Evolutionary conservation across 2,888 invertebrate species (phyloP).

Genomic region (Aquatica leii): DNA sequence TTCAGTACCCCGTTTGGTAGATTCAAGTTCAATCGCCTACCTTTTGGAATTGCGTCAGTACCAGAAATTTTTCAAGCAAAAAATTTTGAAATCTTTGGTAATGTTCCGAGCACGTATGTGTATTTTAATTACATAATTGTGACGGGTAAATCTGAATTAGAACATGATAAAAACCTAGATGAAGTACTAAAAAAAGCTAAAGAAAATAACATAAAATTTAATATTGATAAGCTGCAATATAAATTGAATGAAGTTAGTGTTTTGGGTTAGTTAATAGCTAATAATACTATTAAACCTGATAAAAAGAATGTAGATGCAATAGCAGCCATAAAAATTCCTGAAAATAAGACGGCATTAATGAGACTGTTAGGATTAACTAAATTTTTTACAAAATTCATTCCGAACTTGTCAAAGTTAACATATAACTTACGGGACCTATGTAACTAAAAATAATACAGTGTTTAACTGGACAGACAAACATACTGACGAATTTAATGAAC

Average conservation of each 20-base stretch:
- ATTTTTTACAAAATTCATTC: background rate
- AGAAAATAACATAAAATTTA: too few relatives aligned
- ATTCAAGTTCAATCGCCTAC: too few relatives aligned
- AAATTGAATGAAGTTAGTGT: background rate
- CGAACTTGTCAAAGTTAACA: background rate
- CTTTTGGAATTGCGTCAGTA: background rate
- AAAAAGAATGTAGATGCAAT: background rate
- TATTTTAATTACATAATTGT: too few relatives aligned
- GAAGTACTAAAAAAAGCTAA: too few relatives aligned
- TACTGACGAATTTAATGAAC: too few relatives aligned
- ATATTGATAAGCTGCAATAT: background rate
- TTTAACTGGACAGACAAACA: too few relatives aligned
- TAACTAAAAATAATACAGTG: background rate
- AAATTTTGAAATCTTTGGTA: background rate
- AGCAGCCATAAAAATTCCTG: too few relatives aligned
- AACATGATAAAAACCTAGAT: too few relatives aligned
- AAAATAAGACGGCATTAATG: too few relatives aligned
- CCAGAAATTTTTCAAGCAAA: background rate
- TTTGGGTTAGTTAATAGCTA: background rate
- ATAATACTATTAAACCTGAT: slow-evolving; percentile 19
- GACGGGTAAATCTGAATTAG: too few relatives aligned
- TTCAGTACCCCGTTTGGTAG: background rate
- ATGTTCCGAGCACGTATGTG: background rate
- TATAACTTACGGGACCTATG: background rate
- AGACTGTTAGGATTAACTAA: background rate